These are phyloP conservation scores for Drosophila prostipennis DNA, from an alignment of 2,888 invertebrate species.

Conservation along the genomic window DNA sequence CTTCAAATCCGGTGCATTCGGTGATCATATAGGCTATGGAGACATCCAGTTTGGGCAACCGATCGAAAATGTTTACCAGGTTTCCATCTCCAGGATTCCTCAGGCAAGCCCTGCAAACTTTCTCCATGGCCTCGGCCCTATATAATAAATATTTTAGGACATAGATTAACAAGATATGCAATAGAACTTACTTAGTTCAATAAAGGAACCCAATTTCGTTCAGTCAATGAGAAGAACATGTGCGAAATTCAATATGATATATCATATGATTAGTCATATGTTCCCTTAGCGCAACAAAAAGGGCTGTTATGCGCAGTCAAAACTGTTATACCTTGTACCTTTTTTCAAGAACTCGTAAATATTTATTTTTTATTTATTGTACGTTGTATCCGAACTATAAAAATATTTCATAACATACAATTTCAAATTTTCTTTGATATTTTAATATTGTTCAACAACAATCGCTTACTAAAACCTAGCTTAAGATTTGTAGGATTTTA, in stretches of 20 bases:
- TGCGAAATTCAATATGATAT: background rate
- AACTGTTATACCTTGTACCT: too few species aligned
- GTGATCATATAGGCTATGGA: background rate
- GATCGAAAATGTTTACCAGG: slow-evolving; percentile 6
- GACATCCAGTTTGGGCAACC: background rate
- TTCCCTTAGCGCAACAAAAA: background rate
- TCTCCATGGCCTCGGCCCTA: slow-evolving; percentile 1
- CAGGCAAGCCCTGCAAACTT: slow-evolving; percentile 4
- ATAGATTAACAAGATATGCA: too few species aligned
- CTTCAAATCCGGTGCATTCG: slow-evolving; percentile 1
- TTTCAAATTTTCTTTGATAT: too few species aligned
- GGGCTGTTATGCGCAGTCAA: background rate
- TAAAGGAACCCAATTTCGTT: background rate
- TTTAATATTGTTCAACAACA: too few species aligned
- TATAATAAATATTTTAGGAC: background rate
- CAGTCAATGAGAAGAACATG: background rate
- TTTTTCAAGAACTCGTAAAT: too few species aligned
- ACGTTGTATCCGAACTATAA: too few species aligned
- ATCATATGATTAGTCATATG: background rate
- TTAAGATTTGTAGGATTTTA: too few species aligned
- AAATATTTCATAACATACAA: too few species aligned
- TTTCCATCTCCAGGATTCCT: background rate
- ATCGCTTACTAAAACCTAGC: too few species aligned
- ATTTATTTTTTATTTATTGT: too few species aligned
- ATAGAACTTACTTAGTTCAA: too few species aligned